Percentiles rank a stretch among this genome's conserved stretches.
These are phyloP conservation scores for Drosophila navojoa DNA, from an alignment of 1,140 invertebrate species.

Conservation along the genomic window DNA sequence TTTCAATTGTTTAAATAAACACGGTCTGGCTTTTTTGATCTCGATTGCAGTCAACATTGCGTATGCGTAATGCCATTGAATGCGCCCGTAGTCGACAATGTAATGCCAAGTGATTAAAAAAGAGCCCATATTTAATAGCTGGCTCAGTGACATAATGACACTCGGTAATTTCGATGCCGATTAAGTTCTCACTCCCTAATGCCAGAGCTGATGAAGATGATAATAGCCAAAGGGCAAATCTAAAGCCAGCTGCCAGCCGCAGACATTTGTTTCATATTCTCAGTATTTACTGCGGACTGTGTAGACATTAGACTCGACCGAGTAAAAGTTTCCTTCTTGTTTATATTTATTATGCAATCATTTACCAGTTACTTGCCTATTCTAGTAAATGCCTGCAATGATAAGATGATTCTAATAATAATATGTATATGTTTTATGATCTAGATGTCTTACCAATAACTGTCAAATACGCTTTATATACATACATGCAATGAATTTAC, in stretches of 20 bases:
- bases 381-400: not conserved
- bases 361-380: not conserved
- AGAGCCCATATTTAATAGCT: constrained; percentile 15
- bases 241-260: too few species aligned
- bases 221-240: too few species aligned
- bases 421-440: too few species aligned
- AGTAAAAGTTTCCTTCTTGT: not conserved
- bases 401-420: not conserved
- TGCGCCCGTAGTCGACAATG: not conserved
- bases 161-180: not conserved
- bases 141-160: not conserved
- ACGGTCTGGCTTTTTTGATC: not conserved
- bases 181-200: not conserved
- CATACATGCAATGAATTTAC: too few species aligned
- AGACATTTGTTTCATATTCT: too few species aligned
- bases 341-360: not conserved
- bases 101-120: constrained; percentile 25
- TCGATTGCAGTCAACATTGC: constrained; percentile 22
- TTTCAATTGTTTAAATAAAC: constrained; percentile 34
- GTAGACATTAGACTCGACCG: too few species aligned
- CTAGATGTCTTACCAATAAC: too few species aligned
- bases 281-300: too few species aligned
- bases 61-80: constrained; percentile 31
- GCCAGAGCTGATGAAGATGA: not conserved
- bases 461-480: too few species aligned